Base-by-base conservation (phyloP, 2,797 vertebrate genomes). In the Phoeniculus purpureus region DNA sequence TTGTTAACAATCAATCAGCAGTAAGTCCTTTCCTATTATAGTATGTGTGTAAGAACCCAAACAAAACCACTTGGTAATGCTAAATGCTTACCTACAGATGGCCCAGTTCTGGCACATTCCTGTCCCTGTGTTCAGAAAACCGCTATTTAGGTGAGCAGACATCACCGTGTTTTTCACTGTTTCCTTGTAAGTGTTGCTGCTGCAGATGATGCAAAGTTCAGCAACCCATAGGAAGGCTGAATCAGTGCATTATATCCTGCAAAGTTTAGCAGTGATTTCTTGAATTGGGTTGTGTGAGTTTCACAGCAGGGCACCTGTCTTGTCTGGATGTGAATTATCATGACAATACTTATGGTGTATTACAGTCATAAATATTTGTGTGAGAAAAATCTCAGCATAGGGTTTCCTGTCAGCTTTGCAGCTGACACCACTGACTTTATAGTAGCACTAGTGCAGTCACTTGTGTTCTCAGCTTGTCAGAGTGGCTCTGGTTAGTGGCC, bases 141-240 rank as follows among this genome's bases (percentile, higher is more conserved):
- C 9, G 12, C 3, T 25, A 17, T 48, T 78, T 25, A 78, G 19
- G 82, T 83, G 17, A 15, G 75, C 2, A 25, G 1, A 23, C 5
- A 5, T 17, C 66, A 52, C 3, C 31, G 0, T 15, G 31, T 13
- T 1, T 31, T 75, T 60, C 52, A 37, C 40, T 0, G 1, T 34
- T 83, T 85, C 19, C 6, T 37, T 75, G 9, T 18, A 43, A 54
- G n/a, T 12, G 37, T 31, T 85, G 45, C 51, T 74, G 47, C 11
- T 72, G 75, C n/a, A 62, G 67, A 54, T 40, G 47, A 47, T 17
- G 8, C 5, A 6, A 29, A 81, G 25, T 27, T 45, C 11, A 56
- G 61, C 15, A 61, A 4, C 21, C 45, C 58, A 48, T 60, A 20
- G 50, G 31, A 66, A 50, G 8, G 12, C 70, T 67, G 50, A 59